Conservation (phyloP, 2,113 vertebrate genomes). For the Macroglossus sobrinus region DNA sequence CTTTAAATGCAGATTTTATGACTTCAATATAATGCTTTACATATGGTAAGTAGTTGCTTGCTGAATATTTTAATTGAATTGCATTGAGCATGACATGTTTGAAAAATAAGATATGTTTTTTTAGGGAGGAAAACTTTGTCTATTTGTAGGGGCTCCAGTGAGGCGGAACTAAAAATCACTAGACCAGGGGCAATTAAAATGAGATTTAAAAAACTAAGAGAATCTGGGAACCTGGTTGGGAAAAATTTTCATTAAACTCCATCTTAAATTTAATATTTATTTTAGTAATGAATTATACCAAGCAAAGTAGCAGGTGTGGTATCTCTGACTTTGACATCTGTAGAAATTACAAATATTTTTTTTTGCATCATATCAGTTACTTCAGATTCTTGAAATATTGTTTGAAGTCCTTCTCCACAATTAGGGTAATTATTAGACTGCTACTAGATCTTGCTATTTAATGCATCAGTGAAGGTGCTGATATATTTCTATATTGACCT, state of each 20-base stretch:
- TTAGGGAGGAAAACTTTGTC: neutral
- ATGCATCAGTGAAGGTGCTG: neutral
- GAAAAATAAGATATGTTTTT: neutral
- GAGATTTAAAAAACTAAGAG: neutral
- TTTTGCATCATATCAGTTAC: neutral
- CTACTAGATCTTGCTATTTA: neutral
- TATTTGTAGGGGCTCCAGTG: neutral
- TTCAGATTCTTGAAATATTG: neutral
- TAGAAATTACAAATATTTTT: neutral
- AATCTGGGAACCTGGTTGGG: neutral
- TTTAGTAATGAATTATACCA: neutral
- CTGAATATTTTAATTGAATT: neutral
- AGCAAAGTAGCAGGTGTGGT: neutral
- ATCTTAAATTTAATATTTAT: neutral
- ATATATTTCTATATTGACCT: neutral
- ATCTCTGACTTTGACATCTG: neutral
- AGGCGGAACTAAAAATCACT: neutral
- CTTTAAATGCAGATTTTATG: neutral
- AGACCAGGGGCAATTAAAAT: neutral
- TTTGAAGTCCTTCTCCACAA: neutral
- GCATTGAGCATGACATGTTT: neutral
- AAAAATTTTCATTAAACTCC: neutral
- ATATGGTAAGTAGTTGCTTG: neutral
- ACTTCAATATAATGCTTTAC: neutral
- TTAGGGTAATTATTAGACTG: neutral